Percentiles rank a stretch among this genome's conserved stretches.
Conservation (phyloP, 2,888 invertebrate species). For the Tolmerus cingulatus region DNA sequence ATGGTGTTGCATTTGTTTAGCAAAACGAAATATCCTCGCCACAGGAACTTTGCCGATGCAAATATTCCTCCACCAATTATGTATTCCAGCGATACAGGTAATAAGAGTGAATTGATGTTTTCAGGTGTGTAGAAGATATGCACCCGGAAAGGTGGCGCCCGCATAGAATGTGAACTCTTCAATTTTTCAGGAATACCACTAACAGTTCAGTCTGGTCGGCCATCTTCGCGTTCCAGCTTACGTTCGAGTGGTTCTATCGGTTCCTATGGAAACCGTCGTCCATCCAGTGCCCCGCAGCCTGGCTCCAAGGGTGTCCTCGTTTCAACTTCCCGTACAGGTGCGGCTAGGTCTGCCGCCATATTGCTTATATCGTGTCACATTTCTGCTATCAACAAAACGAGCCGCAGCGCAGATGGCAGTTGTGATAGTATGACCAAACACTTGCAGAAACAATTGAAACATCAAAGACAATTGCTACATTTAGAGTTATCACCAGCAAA, state of each 20-base stretch:
- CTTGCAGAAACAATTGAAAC: slow-evolving; percentile 63
- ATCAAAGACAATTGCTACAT: slow-evolving; percentile 63
- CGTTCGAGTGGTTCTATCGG: slow-evolving; percentile 68
- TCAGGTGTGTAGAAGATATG: neutral
- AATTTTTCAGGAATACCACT: slow-evolving; percentile 67
- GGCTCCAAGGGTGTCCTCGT: slow-evolving; percentile 75
- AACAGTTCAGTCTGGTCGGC: slow-evolving; percentile 71
- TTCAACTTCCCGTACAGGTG: slow-evolving; percentile 89
- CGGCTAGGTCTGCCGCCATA: slow-evolving; percentile 92
- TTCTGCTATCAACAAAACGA: slow-evolving; percentile 68
- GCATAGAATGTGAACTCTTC: slow-evolving; percentile 32
- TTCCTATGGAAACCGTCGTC: slow-evolving; percentile 64
- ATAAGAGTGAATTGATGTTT: slow-evolving; percentile 45
- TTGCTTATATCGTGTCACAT: slow-evolving; percentile 92
- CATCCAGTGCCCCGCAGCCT: slow-evolving; percentile 65
- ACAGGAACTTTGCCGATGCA: slow-evolving; percentile 83
- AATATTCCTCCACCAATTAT: slow-evolving; percentile 84
- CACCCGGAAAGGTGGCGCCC: neutral
- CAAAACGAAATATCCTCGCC: slow-evolving; percentile 69
- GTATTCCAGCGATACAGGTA: slow-evolving; percentile 87
- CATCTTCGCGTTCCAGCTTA: slow-evolving; percentile 69
- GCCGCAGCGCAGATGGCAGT: slow-evolving; percentile 53
- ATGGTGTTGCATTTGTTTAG: slow-evolving; percentile 87
- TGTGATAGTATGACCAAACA: slow-evolving; percentile 59
- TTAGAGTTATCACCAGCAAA: slow-evolving; percentile 63